Base-by-base conservation (phyloP, 2,113 vertebrate genomes). In the Poeciliopsis retropinna region DNA sequence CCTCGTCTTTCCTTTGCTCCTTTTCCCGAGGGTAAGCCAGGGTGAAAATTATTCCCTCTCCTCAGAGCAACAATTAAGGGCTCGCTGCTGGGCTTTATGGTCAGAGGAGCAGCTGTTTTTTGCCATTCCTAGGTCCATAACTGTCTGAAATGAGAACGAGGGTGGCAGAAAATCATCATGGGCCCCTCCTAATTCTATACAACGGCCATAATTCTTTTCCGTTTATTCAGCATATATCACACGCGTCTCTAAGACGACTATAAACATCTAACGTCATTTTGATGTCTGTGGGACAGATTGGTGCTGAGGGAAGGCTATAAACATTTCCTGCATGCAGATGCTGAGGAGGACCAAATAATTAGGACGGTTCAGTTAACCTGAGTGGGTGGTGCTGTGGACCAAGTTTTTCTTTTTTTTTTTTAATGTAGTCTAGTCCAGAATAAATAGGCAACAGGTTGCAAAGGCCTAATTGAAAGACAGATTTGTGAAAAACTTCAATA, bases 21-120 rank as follows among this genome's bases (percentile, higher is more conserved):
- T 76, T 22, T 4, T 86, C 76, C 83, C 84, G 70, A 70, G 78
- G 83, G 79, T 72, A 73, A 82, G 72, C 85, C 60, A 64, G 86
- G 87, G 78, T 83, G 67, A 80, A 88, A 88, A 89, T 88, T 80
- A 91, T 90, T 92, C 89, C 80, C 81, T 72, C 85, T 86, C 86
- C 84, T 41, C 70, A 62, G 85, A 74, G 85, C 75, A 91, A 93
- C 91, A 93, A 92, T 94, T 94, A 93, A 87, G 87, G 88, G 84
- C 89, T 88, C 81, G 31, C 88, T 84, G 90, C 80, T 51, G 78
- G 76, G 86, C 89, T 94, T 94, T 94, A 94, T 92, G 92, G 92
- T 94, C 92, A 89, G 88, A 91, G 81, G 78, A 91, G 91, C 93
- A 94, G 91, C 91, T 94, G 94, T 85, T 94, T 93, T 89, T 83